Evolutionary conservation across 2,113 vertebrate genomes (phyloP), one percentile per base, ranked within the genome.

Genomic region (Indicator maculatus): DNA sequence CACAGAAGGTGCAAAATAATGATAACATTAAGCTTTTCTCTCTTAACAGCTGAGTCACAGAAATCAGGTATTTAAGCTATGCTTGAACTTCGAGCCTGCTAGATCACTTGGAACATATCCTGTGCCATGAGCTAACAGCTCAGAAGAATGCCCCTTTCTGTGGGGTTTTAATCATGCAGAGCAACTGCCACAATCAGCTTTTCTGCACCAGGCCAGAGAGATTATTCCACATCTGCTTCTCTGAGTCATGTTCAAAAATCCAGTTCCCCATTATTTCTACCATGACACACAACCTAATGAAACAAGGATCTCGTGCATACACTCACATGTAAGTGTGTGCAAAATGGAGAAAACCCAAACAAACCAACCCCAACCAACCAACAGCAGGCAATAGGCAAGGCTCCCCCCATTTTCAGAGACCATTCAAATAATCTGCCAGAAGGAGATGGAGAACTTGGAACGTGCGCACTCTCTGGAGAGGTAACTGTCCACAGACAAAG

Each of bases 191-290:
- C 78, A 63, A 20, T 31, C 45, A 87, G 20, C 13, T 50, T 47
- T 87, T 28, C 52, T 55, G n/a, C 47, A 67, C 7, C 59, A 53
- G 17, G 12, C 28, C 63, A 61, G 18, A 65, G 72, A 83, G 30
- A 47, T 53, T 23, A 8, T 52, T 47, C 27, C 14, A 20, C 6
- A 1, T 16, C 44, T 14, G 2, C 47, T 82, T 60, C n/a, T 13
- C 15, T 0, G 0, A n/a, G 18, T 41, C 13, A 9, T 0, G 3
- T 20, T 78, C 18, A 64, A 6, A 45, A 78, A 66, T 16, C n/a
- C 26, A 9, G 14, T 20, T 83, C 31, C 33, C 19, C 4, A 1
- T 26, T 44, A 21, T 16, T 41, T 50, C 69, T 28, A 33, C 52
- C 56, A 20, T 5, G 26, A 74, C 50, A 69, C 21, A 21, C 24